phyloP scores from a whole-genome alignment of 2,888 invertebrate genomes.

The Trichacis sp. region DNA sequence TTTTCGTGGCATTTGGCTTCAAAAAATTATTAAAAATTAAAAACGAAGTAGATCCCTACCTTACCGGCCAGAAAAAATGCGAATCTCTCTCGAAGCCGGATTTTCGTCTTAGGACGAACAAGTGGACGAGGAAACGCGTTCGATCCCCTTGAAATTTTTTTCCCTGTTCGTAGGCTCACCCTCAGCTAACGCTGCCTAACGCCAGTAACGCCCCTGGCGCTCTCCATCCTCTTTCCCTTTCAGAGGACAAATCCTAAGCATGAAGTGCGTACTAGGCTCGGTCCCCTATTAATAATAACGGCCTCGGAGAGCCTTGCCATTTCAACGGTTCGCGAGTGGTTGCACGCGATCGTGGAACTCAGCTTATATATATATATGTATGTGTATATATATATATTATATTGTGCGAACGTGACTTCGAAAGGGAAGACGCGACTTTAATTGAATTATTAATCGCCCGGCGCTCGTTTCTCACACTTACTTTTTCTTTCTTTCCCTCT shows the following conservation, averaged over 20 bases:
- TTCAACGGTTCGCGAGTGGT: slow-evolving; percentile 50
- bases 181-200: too few relatives aligned
- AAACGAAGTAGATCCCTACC: too few relatives aligned
- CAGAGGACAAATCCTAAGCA: slow-evolving; percentile 31
- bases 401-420: slow-evolving; percentile 32
- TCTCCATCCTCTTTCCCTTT: slow-evolving; percentile 8
- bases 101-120: too few relatives aligned
- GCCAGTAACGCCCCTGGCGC: too few relatives aligned
- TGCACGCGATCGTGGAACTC: slow-evolving; percentile 38
- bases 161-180: too few relatives aligned
- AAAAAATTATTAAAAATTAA: too few relatives aligned
- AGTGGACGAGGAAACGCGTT: neutral
- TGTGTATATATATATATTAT: slow-evolving; percentile 4
- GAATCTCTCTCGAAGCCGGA: too few relatives aligned
- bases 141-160: neutral
- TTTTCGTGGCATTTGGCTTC: too few relatives aligned
- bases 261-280: slow-evolving; percentile 25
- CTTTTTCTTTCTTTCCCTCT: neutral
- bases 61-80: too few relatives aligned
- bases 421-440: slow-evolving; percentile 24
- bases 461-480: neutral
- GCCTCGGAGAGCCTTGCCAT: slow-evolving; percentile 57
- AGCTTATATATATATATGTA: slow-evolving; percentile 24
- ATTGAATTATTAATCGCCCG: slow-evolving; percentile 31
- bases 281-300: slow-evolving; percentile 57